A percentile compares a stretch with the other conserved stretches of the same genome.
These are phyloP conservation scores for Enteromius radiatus DNA, from an alignment of 2,797 vertebrate genomes.

Conservation along the genomic window DNA sequence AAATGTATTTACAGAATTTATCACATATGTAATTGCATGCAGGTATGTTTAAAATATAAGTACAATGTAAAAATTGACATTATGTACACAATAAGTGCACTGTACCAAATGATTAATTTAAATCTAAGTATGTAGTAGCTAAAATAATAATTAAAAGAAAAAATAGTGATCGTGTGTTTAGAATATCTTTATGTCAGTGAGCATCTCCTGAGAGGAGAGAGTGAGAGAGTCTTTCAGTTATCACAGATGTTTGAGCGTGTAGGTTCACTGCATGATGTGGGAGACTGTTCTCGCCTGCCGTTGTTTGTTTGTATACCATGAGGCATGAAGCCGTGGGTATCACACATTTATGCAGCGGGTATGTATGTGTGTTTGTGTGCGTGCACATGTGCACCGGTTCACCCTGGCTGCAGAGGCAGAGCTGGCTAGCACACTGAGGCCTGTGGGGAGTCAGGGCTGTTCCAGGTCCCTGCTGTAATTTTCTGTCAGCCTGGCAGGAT, in stretches of 20 bases:
- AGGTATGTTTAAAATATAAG: neutral
- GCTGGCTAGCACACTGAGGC: conserved; percentile 51
- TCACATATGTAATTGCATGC: neutral
- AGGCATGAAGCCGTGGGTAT: conserved; percentile 52
- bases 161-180: neutral
- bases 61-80: neutral
- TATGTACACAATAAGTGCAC: neutral
- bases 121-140: neutral
- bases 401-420: conserved; percentile 49
- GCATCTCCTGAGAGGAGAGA: neutral
- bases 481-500: conserved; percentile 74
- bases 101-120: neutral
- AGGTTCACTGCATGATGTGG: conserved; percentile 31
- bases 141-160: neutral
- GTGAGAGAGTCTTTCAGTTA: conserved; percentile 13
- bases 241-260: conserved; percentile 30
- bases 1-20: neutral
- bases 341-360: conserved; percentile 44
- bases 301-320: conserved; percentile 41
- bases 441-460: conserved; percentile 64
- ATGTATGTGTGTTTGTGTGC: conserved; percentile 38
- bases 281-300: conserved; percentile 29
- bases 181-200: neutral
- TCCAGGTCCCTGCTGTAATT: conserved; percentile 76
- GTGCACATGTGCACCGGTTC: conserved; percentile 36